Conservation (phyloP, 2,888 invertebrate genomes). For the Aphidius colemani region DNA sequence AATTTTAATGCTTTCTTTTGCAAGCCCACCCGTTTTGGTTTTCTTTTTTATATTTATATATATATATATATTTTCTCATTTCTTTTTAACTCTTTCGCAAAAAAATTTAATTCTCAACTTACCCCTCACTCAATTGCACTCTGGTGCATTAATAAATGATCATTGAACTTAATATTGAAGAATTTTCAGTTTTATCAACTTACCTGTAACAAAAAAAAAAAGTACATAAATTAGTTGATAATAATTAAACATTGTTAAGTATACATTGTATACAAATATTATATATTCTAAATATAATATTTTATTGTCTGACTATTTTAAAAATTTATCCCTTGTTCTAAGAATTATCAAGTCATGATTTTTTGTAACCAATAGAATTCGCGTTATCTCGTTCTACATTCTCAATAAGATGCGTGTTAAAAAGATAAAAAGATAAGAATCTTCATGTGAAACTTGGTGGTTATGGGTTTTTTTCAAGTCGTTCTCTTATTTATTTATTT, state of each 20-base stretch:
- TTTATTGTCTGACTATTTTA: too few species aligned
- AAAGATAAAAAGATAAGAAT: conserved; percentile 32
- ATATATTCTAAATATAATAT: background rate
- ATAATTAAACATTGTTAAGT: too few species aligned
- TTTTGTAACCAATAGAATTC: conserved; percentile 27
- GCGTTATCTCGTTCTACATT: conserved; percentile 35
- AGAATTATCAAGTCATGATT: too few species aligned
- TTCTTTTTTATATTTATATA: too few species aligned
- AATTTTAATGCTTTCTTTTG: background rate
- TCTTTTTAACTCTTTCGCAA: background rate
- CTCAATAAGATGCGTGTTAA: conserved; percentile 35
- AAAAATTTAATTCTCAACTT: background rate
- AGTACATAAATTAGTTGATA: background rate
- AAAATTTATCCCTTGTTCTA: too few species aligned
- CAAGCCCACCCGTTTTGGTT: too few species aligned
- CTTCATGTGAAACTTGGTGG: conserved; percentile 27
- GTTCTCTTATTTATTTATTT: conserved; percentile 9
- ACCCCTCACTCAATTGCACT: too few species aligned
- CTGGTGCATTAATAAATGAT: too few species aligned
- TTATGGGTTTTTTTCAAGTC: conserved; percentile 15
- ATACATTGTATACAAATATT: background rate
- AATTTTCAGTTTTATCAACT: conserved; percentile 17
- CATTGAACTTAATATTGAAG: too few species aligned
- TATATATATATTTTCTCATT: too few species aligned
- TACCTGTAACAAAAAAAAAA: conserved; percentile 33